Evolutionary conservation across 2,113 vertebrate genomes (phyloP), one percentile per base, ranked within the genome.

Genomic region (Rhinoptilus africanus): DNA sequence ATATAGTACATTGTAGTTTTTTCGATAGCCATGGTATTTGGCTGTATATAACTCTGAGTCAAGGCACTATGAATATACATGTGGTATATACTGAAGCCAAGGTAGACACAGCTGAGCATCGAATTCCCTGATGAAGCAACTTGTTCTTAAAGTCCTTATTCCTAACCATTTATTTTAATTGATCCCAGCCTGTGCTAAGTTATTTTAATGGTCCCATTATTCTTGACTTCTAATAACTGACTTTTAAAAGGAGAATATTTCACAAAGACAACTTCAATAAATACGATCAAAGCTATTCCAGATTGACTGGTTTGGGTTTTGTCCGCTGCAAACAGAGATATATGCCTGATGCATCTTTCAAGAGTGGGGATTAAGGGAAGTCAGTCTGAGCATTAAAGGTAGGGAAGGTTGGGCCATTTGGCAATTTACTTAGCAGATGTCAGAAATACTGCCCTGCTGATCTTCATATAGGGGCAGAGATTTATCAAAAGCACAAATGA

Each of bases 161-260:
- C 91, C 60, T 93, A 66, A 41, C 84, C 92, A 96, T 97, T 96
- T 91, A 95, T 97, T 97, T 96, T 97, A 98, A 97, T 96, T 97
- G 96, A 97, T 96, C 92, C 81, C 63, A 78, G 63, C 53, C 92
- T 95, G 66, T 92, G 71, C 89, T 96, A 78, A 93, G 82, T 89
- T 92, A 95, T 93, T 96, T 95, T 96, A 98, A 97, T 94, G 67
- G 86, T 88, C 91, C 97, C 93, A 76, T 98, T 97, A 97, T 93
- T 97, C 90, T 94, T 84, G 83, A 73, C 57, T 92, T 96, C 56
- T 83, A 80, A 75, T 96, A 92, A 94, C 69, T 1, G 12, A 81
- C 91, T 94, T 97, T 95, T 96, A 95, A 97, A 88, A 95, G 89
- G 91, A 96, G 85, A 53, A 69, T 97, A 94, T 97, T 96, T 97